Percentiles rank a stretch among this genome's conserved stretches.
These are phyloP conservation scores for Dorcus hopei DNA, from an alignment of 2,888 invertebrate genomes.

Conservation along the genomic window DNA sequence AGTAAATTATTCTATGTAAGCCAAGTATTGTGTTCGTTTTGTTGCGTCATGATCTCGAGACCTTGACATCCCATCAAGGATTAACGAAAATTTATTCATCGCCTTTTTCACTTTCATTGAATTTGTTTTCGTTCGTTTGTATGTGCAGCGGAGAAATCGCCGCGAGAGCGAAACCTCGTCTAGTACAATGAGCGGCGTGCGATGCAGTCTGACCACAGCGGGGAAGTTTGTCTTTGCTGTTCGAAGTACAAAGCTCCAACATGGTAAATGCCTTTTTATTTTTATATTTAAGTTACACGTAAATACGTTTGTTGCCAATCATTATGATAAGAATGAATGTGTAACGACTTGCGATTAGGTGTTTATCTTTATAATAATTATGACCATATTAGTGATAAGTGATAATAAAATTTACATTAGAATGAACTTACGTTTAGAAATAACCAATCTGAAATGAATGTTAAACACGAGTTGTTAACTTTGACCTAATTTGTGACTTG, in stretches of 20 bases:
- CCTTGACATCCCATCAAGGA: constrained; percentile 42
- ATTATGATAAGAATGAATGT: no score
- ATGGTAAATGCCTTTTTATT: constrained; percentile 37
- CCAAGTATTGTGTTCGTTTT: constrained; percentile 20
- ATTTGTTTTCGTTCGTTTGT: constrained; percentile 2
- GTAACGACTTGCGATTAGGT: no score
- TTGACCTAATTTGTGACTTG: no score
- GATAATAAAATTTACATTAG: no score
- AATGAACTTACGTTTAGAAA: no score
- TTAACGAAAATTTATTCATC: constrained; percentile 15
- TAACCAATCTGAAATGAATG: no score
- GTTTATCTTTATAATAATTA: no score
- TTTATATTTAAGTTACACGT: not conserved
- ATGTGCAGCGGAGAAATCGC: constrained; percentile 7
- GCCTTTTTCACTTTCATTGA: constrained; percentile 15
- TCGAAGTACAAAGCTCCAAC: constrained; percentile 42
- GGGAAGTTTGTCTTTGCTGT: constrained; percentile 46
- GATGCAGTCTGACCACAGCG: constrained; percentile 47
- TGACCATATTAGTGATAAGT: no score
- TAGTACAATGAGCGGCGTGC: constrained; percentile 45
- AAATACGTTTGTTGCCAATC: not conserved
- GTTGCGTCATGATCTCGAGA: constrained; percentile 40
- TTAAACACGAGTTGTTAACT: no score
- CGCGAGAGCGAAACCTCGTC: constrained; percentile 2
- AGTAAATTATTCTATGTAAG: no score